Evolutionary conservation across 2,797 vertebrate genomes (phyloP).

Genomic region (Neosilurus hyrtlii): DNA sequence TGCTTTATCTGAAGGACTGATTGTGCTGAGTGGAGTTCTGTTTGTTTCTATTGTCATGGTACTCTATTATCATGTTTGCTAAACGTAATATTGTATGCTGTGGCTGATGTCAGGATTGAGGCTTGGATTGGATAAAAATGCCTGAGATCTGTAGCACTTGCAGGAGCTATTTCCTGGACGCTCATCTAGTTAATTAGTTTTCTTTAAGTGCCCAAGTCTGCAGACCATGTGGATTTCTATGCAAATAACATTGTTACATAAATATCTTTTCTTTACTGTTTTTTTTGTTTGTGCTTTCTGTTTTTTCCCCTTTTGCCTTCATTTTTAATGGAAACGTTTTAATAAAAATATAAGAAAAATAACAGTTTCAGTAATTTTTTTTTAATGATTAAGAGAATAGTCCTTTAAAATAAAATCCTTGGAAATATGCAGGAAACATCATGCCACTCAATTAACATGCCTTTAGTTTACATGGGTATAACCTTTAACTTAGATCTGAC

Average conservation of each 20-base stretch:
- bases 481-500: background rate
- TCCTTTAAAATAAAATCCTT: background rate
- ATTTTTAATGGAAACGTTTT: constrained; percentile 70
- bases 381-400: background rate
- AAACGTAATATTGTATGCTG: background rate
- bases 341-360: constrained; percentile 69
- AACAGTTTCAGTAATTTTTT: constrained; percentile 19
- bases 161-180: constrained; percentile 48
- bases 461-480: background rate
- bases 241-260: constrained; percentile 74
- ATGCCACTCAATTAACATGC: background rate
- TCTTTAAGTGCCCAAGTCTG: constrained; percentile 58
- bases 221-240: constrained; percentile 71
- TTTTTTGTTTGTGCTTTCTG: constrained; percentile 59
- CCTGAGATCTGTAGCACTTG: constrained; percentile 46
- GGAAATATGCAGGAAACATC: background rate
- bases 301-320: constrained; percentile 61
- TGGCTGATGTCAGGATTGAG: constrained; percentile 57
- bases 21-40: background rate
- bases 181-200: constrained; percentile 41
- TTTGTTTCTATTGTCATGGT: constrained; percentile 2
- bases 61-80: constrained; percentile 12
- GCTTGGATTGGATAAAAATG: constrained; percentile 20
- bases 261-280: constrained; percentile 54
- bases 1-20: constrained; percentile 28